Base-by-base conservation (phyloP, 2,888 invertebrate genomes). In the Panopea generosa region DNA sequence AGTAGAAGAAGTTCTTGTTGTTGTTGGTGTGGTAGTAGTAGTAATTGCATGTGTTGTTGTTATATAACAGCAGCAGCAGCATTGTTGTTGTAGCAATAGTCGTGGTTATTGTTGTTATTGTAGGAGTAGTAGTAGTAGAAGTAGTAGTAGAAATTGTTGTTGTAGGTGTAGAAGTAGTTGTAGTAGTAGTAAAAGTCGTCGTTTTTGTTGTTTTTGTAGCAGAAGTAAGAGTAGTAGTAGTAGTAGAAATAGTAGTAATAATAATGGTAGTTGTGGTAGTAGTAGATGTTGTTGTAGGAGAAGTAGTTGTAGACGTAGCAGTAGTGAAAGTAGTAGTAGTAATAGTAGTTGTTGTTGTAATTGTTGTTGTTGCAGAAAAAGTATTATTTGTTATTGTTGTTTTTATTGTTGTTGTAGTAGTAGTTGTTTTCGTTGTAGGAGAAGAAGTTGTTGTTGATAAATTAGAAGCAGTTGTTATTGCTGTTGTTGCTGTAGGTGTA, bases 201-300 rank as follows among this genome's bases (percentile, higher is more conserved):
- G 33, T 33, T 16, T 47, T 47, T 16, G 20, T 47, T 16, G 20
- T 18, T 16, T 47, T 47, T 16, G 47, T 47, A 4, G 47, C 16
- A 4, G 47, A 9, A 4, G 47, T 47, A 4, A 16, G 4, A 47
- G 20, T 47, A 47, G 47, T 47, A 47, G 47, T 47, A 47, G 47
- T 47, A 47, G 47, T 20, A 47, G 47, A 18, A 47, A 16, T 47
- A 47, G 47, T 47, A 47, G 47, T 47, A 47, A 16, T 47, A 47
- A 16, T 20, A 47, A 16, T 47, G 20, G 47, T 47, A 47, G 47
- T 47, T 9, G 47, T 47, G 3, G 47, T 47, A 3, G 47, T 47
- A 4, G 47, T 47, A 4, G 47, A 9, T 6, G 47, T 47, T 6
- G 47, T 47, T 6, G 47, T 47, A 18, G 47, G 4, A 47, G 47